Evolutionary conservation across 2,113 vertebrate species (phyloP).

Genomic region (Vicugna pacos): DNA sequence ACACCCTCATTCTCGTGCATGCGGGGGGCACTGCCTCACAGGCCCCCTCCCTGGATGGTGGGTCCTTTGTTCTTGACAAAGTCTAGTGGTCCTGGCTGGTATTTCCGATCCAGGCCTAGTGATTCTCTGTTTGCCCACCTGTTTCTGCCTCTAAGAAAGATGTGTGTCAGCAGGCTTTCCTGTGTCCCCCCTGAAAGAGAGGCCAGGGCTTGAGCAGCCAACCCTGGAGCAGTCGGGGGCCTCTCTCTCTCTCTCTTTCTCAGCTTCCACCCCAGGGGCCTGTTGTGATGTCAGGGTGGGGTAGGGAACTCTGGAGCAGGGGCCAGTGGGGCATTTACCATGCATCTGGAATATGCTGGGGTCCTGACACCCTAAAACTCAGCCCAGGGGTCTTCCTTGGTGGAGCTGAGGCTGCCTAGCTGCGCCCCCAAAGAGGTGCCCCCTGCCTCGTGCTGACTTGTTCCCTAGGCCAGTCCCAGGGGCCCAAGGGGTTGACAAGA

Average conservation of each 20-base stretch:
- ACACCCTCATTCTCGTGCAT: accelerated
- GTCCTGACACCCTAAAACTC: background rate
- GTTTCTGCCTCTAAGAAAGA: background rate
- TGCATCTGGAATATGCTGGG: background rate
- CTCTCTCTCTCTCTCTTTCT: background rate
- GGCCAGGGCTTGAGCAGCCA: too few relatives aligned
- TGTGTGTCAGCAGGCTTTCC: accelerated
- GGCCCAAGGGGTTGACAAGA: background rate
- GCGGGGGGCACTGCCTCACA: background rate
- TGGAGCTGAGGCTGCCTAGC: background rate
- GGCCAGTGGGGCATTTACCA: background rate
- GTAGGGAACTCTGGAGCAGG: background rate
- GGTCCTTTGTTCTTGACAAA: background rate
- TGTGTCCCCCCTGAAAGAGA: background rate
- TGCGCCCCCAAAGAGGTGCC: background rate
- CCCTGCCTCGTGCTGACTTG: background rate
- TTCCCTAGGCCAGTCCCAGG: background rate
- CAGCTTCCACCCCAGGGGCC: too few relatives aligned
- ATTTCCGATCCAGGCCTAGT: too few relatives aligned
- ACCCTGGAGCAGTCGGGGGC: accelerated
- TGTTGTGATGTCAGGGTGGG: accelerated
- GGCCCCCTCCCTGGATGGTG: accelerated
- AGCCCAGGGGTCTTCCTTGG: background rate
- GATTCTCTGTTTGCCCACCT: background rate
- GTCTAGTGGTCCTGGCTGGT: background rate